These are phyloP conservation scores for Brienomyrus brachyistius DNA, from an alignment of 2,113 vertebrate species.

Conservation along the genomic window DNA sequence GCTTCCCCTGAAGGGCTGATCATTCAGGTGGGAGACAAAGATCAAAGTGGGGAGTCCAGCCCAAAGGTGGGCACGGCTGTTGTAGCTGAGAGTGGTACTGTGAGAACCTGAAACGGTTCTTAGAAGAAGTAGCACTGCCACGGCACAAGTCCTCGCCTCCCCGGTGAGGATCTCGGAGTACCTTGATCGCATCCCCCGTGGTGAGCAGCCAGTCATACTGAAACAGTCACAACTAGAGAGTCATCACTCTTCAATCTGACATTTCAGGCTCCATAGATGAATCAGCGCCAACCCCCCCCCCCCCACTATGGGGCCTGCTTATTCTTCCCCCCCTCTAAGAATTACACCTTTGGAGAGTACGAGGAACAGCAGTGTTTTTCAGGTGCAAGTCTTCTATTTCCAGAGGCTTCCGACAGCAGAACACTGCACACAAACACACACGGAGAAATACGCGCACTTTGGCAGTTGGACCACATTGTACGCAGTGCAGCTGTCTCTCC, in stretches of 20 bases:
- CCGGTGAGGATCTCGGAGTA: not conserved
- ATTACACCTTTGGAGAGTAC: not conserved
- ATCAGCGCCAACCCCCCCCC: not conserved
- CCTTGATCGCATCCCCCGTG: not conserved
- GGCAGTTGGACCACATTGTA: not conserved
- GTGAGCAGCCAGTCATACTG: not conserved
- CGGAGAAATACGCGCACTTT: not conserved
- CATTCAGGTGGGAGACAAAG: not conserved
- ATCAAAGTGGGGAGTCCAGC: not conserved
- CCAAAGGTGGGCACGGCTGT: not conserved
- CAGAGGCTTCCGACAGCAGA: not conserved
- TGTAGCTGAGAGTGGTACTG: not conserved
- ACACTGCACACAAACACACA: not conserved
- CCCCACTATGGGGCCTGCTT: not conserved
- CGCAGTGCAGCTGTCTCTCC: not conserved
- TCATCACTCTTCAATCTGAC: not conserved
- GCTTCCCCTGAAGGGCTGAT: not conserved
- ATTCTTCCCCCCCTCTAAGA: conserved; percentile 12
- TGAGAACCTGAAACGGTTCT: conserved; percentile 2
- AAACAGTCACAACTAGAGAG: conserved; percentile 3
- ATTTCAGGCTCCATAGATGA: conserved; percentile 15
- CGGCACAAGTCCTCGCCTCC: not conserved
- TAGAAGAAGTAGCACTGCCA: not conserved
- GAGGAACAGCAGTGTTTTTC: not conserved
- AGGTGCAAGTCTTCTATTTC: not conserved